Evolutionary conservation across 2,797 vertebrate species (phyloP).

Genomic region (Cossypha dichroa): DNA sequence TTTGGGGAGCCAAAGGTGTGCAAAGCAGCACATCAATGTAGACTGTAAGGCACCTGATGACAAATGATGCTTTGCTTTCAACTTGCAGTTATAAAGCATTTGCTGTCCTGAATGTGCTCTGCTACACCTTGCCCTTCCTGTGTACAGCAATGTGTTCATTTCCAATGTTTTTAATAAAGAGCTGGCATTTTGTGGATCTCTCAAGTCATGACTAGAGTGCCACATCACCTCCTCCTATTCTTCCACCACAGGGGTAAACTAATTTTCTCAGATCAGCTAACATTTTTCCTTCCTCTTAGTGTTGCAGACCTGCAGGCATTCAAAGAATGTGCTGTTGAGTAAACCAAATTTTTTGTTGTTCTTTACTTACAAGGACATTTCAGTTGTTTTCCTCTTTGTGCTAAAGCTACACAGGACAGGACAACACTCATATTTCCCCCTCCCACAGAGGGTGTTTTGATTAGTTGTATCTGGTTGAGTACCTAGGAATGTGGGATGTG

Average conservation of each 20-base stretch:
- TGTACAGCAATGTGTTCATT: background rate
- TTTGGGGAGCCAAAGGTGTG: background rate
- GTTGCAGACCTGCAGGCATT: background rate
- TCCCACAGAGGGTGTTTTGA: constrained; percentile 9
- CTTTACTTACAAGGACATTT: constrained; percentile 15
- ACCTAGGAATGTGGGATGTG: background rate
- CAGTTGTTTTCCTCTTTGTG: constrained; percentile 14
- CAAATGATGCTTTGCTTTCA: background rate
- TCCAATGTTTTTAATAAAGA: background rate
- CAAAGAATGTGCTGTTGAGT: constrained; percentile 4
- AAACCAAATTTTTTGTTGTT: background rate
- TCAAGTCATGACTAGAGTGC: background rate
- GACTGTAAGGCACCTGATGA: background rate
- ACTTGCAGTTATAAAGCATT: background rate
- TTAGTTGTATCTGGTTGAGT: background rate
- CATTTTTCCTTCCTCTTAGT: background rate
- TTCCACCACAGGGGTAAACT: background rate
- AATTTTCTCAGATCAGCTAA: background rate
- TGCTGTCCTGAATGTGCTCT: background rate
- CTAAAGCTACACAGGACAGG: background rate
- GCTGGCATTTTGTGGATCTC: background rate
- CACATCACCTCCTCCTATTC: background rate
- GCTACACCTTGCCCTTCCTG: background rate
- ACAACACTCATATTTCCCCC: background rate
- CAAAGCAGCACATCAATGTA: background rate